Evolutionary conservation across 2,113 vertebrate genomes (phyloP), one percentile per base, ranked within the genome.

Genomic region (Thryonomys swinderianus): DNA sequence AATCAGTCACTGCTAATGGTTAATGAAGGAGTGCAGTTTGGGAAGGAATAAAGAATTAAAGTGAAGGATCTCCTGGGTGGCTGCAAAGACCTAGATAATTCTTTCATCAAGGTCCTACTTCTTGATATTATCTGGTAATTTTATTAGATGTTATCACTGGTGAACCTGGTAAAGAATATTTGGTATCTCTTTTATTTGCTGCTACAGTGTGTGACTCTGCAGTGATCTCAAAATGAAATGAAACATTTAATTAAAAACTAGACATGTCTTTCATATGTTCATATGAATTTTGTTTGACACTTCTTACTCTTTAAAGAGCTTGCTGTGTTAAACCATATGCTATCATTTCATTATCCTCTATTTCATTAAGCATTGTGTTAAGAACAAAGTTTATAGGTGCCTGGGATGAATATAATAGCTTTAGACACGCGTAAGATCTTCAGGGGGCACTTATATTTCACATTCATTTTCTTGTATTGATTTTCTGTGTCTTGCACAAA

Each of bases 401-500:
- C 30, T 42, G 16, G 45, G 61, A 51, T 55, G 21, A 91, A 71
- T 73, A 1, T 23, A 84, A 57, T 59, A 45, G 37, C 34, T 76
- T 57, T 40, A 79, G 71, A 71, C 59, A 66, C 30, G 89, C 6
- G 37, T 23, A 25, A 32, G 53, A 40, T 73, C 53, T 91, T 84
- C 74, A 69, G 62, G 62, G 76, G 37, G 57, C 76, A 92, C 69
- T 92, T 79, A 61, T 8, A 57, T n/a, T 94, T 83, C 62, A 34
- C 57, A 73, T 90, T 90, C 88, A 91, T 95, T 96, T 95, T 96
- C 90, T 92, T 82, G 37, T 17, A 94, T 96, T 94, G 91, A 96
- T 97, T 96, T 94, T 93, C 80, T 93, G 80, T 95, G 81, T 67
- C 61, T 87, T 84, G 32, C 30, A 21, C 81, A 92, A 81, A 88